Evolutionary conservation across 2,797 vertebrate genomes (phyloP), one percentile per base, ranked within the genome.

Genomic region (Trematomus bernacchii): DNA sequence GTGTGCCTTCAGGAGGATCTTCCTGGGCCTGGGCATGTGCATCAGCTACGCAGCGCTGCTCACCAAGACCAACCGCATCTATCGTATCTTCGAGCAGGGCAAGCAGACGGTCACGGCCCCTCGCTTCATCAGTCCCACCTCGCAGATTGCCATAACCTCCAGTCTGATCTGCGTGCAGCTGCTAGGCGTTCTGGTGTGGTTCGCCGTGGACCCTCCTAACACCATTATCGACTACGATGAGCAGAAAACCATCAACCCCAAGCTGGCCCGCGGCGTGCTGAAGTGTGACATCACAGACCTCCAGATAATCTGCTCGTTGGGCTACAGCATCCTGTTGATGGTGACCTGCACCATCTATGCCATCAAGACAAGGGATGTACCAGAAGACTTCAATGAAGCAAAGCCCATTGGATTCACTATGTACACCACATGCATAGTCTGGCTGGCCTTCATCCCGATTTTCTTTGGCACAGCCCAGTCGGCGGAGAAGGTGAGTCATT

Each of bases 381-480:
- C 98, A 0, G 98, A 99, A 95, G 99, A 99, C 94, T 99, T 99
- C 95, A 99, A 99, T 27, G 98, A 99, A 92, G 98, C 98, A 87
- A 99, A 99, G 74, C 98, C 98, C 90, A 99, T 99, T 85, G 98
- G 98, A 91, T 99, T 99, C 94, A 99, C 98, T 82, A 99, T 99
- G 98, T 99, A 99, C 92, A 99, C 98, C 77, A 99, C 98, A 52
- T 99, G 98, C 94, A 99, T 99, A 89, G 98, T 99, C 33, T 99
- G 98, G 98, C 96, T 99, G 91, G 98, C 98, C 93, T 99, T 99
- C 94, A 99, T 99, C 91, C 98, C 98, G 15, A 99, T 99, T 92
- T 99, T 99, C 96, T 99, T 99, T 95, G 98, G 98, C 94, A 99
- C 98, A 43, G 98, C 98, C 51, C 98, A 99, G 91, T 99, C 98